Percentiles rank a stretch among this genome's conserved stretches.
Evolutionary conservation across 2,888 invertebrate genomes (phyloP).

Genomic region (Embidobia sp.): DNA sequence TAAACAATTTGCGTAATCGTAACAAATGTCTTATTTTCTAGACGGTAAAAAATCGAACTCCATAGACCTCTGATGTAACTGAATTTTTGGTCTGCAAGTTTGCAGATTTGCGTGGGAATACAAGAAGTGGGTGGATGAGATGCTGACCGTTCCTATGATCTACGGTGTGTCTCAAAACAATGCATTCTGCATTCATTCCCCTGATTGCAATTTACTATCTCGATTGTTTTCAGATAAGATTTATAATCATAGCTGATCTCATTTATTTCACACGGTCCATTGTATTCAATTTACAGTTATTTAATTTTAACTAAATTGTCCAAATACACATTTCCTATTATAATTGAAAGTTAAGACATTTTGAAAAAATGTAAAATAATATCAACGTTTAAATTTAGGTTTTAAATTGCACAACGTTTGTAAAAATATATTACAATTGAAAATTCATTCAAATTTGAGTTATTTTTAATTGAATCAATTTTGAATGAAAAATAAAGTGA

Average conservation of each 20-base stretch:
- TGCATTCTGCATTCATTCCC: conserved; percentile 27
- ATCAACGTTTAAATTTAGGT: too few relatives aligned
- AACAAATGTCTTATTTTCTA: conserved; percentile 12
- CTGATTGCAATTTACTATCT: conserved; percentile 47
- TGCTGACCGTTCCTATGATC: conserved; percentile 51
- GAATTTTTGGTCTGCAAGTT: conserved; percentile 35
- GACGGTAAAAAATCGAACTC: neutral
- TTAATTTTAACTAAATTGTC: too few relatives aligned
- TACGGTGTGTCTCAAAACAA: conserved; percentile 45
- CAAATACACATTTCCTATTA: too few relatives aligned
- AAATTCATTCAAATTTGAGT: too few relatives aligned
- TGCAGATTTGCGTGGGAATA: conserved; percentile 41
- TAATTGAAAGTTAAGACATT: too few relatives aligned
- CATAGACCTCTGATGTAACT: conserved; percentile 23
- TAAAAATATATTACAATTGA: too few relatives aligned
- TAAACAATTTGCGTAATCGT: neutral
- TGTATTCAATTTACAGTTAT: neutral
- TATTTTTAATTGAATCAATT: too few relatives aligned
- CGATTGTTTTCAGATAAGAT: conserved; percentile 30
- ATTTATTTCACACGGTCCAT: conserved; percentile 20
- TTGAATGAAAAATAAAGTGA: too few relatives aligned
- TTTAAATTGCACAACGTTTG: too few relatives aligned
- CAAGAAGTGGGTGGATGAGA: conserved; percentile 17
- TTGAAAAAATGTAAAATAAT: too few relatives aligned
- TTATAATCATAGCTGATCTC: conserved; percentile 4